Percentiles rank a stretch among this genome's conserved stretches.
phyloP scores from a whole-genome alignment of 2,797 vertebrate species.

The Geotrypetes seraphini region DNA sequence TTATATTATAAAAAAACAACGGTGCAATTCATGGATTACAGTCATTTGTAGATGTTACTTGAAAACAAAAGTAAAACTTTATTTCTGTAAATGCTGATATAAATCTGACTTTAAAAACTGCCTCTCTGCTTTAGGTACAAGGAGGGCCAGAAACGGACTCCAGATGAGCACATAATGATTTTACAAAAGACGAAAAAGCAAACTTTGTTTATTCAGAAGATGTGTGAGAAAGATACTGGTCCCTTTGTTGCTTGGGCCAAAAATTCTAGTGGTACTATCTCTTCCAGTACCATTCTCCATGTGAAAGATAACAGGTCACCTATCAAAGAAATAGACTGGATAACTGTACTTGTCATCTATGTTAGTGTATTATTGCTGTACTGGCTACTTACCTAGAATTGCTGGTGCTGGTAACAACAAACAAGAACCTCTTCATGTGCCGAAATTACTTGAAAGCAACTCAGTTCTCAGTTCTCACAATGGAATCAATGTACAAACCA shows the following conservation, averaged over 20 bases:
- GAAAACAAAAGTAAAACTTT: conserved; percentile 15
- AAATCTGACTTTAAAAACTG: conserved; percentile 58
- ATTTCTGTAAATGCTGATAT: not conserved
- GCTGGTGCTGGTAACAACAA: not conserved
- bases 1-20: not conserved
- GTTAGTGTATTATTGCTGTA: conserved; percentile 66
- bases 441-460: not conserved
- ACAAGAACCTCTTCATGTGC: conserved; percentile 8
- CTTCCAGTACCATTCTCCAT: conserved; percentile 57
- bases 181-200: conserved; percentile 63
- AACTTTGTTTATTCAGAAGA: conserved; percentile 60
- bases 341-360: conserved; percentile 63
- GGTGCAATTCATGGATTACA: not conserved
- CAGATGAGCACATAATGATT: conserved; percentile 54
- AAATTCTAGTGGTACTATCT: conserved; percentile 50
- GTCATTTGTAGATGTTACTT: not conserved
- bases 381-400: conserved; percentile 50
- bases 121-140: conserved; percentile 83
- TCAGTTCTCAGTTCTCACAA: conserved; percentile 14
- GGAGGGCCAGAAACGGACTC: conserved; percentile 64
- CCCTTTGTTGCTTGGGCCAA: conserved; percentile 53
- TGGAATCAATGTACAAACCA: not conserved
- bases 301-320: conserved; percentile 56
- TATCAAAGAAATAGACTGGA: conserved; percentile 51
- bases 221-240: conserved; percentile 53